These are phyloP conservation scores for Solea senegalensis DNA, from an alignment of 2,113 vertebrate species.

Conservation along the genomic window DNA sequence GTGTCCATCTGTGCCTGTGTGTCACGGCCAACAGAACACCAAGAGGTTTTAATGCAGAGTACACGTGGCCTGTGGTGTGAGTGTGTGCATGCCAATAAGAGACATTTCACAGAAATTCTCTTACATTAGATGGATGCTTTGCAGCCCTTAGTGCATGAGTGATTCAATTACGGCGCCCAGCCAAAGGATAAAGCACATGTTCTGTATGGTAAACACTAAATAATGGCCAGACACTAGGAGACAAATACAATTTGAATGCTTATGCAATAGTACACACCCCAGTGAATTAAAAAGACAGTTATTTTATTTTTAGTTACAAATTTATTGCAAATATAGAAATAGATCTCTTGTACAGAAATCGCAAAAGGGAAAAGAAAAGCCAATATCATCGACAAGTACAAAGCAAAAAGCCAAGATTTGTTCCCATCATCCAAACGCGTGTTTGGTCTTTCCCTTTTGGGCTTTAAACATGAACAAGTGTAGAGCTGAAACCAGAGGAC, in stretches of 20 bases:
- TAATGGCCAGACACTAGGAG: background rate
- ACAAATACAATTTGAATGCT: background rate
- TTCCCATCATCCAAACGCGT: conserved; percentile 52
- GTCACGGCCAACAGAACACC: conserved; percentile 21
- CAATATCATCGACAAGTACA: conserved; percentile 71
- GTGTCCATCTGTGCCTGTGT: conserved; percentile 38
- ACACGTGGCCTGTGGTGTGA: conserved; percentile 33
- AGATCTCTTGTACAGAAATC: conserved; percentile 85
- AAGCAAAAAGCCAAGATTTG: conserved; percentile 63
- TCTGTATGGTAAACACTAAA: background rate
- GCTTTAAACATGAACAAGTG: conserved; percentile 28
- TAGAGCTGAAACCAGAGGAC: conserved; percentile 53
- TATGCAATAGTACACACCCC: background rate
- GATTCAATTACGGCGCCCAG: conserved; percentile 18
- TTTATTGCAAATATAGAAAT: conserved; percentile 89
- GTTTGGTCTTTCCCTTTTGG: conserved; percentile 47
- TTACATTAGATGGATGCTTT: conserved; percentile 23
- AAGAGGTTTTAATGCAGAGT: conserved; percentile 41
- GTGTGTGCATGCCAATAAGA: conserved; percentile 3
- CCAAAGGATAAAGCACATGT: conserved; percentile 9
- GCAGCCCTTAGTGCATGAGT: conserved; percentile 20
- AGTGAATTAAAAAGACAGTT: conserved; percentile 21
- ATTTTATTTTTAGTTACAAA: conserved; percentile 77
- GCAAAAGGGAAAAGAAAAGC: conserved; percentile 72
- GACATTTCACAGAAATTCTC: conserved; percentile 17